phyloP scores from a whole-genome alignment of 2,113 vertebrate genomes.

The Sander lucioperca region DNA sequence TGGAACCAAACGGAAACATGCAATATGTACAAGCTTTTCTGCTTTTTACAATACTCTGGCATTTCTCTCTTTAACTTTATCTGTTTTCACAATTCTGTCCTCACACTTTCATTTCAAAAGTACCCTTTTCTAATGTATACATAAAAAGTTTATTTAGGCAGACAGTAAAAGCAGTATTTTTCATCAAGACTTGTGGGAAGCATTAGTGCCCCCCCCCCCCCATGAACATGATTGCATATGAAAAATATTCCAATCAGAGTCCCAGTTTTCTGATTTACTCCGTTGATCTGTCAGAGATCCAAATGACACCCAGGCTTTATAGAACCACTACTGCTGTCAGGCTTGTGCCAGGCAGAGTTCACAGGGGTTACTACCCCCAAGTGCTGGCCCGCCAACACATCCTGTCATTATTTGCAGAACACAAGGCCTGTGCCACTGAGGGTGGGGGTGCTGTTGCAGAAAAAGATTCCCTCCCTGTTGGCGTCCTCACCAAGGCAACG shows the following conservation, averaged over 20 bases:
- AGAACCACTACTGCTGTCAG: conserved; percentile 10
- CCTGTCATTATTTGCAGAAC: conserved; percentile 57
- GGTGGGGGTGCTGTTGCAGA: conserved; percentile 43
- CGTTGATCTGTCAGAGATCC: conserved; percentile 10
- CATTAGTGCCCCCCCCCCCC: background rate
- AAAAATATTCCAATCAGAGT: conserved; percentile 6
- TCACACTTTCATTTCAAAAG: conserved; percentile 13
- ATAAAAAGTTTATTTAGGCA: background rate
- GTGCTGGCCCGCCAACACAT: conserved; percentile 50
- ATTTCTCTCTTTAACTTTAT: conserved; percentile 49
- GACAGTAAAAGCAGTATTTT: conserved; percentile 13
- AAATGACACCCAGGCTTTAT: conserved; percentile 27
- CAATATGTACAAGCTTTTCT: conserved; percentile 71
- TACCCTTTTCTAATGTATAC: background rate
- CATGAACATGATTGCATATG: background rate
- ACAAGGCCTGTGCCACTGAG: conserved; percentile 28
- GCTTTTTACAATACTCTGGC: conserved; percentile 12
- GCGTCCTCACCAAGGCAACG: conserved; percentile 65
- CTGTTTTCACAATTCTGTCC: conserved; percentile 56
- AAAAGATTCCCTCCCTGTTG: conserved; percentile 63
- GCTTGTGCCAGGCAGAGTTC: conserved; percentile 27
- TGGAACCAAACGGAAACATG: conserved; percentile 75
- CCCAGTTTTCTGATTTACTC: conserved; percentile 33
- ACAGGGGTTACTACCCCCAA: background rate
- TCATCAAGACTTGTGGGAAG: background rate